Percentiles rank a stretch among this genome's conserved stretches.
Evolutionary conservation across 2,888 invertebrate species (phyloP).

Genomic region (Lepidonotus clava): DNA sequence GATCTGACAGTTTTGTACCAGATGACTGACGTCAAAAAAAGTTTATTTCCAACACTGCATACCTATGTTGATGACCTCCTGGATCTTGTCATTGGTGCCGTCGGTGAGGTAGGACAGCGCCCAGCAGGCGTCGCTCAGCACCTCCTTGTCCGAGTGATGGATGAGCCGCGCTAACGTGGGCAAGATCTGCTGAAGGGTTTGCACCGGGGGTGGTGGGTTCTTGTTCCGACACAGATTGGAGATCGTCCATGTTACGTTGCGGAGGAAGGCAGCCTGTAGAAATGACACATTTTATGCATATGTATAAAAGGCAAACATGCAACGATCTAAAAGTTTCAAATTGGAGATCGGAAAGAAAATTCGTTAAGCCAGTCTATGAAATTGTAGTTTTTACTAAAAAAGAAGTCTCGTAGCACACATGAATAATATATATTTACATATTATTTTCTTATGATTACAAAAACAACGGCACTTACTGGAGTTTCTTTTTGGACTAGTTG

Average conservation of each 20-base stretch:
- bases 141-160: slow-evolving; percentile 85
- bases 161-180: slow-evolving; percentile 89
- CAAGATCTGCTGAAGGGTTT: slow-evolving; percentile 87
- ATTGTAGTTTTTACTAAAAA: no score
- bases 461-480: slow-evolving; percentile 78
- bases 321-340: no score
- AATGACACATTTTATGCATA: slow-evolving; percentile 30
- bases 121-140: slow-evolving; percentile 95
- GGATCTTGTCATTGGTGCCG: slow-evolving; percentile 94
- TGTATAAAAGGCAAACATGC: no score
- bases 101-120: slow-evolving; percentile 96
- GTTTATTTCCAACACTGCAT: no score
- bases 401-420: no score
- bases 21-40: no score
- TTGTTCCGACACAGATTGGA: slow-evolving; percentile 97
- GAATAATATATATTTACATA: no score
- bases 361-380: no score
- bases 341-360: no score
- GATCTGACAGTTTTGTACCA: no score
- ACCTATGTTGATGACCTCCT: slow-evolving; percentile 80
- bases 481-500: slow-evolving; percentile 85
- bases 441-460: no score
- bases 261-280: slow-evolving; percentile 83
- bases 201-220: slow-evolving; percentile 92
- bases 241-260: slow-evolving; percentile 95